Evolutionary conservation across 2,113 vertebrate genomes (phyloP).

Genomic region (Silurus asotus): DNA sequence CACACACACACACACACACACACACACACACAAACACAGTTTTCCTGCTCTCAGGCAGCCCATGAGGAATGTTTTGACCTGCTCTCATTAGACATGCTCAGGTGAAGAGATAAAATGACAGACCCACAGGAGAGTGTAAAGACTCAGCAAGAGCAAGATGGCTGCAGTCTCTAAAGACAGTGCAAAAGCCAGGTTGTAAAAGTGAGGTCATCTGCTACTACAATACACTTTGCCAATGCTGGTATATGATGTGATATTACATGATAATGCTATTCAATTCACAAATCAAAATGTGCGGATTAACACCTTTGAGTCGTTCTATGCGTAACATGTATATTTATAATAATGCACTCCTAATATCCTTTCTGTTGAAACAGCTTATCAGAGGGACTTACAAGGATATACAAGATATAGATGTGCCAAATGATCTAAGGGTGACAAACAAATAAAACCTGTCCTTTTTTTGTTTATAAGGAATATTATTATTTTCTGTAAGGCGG

Average conservation of each 20-base stretch:
- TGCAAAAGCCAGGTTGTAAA: not conserved
- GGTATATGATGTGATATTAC: conserved; percentile 5
- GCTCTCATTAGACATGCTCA: conserved; percentile 43
- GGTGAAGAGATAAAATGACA: conserved; percentile 19
- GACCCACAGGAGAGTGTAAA: conserved; percentile 13
- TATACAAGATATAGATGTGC: not conserved
- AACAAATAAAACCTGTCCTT: not conserved
- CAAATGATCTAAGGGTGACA: not conserved
- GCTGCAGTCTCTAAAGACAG: not conserved
- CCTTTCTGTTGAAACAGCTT: not conserved
- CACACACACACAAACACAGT: conserved; percentile 10
- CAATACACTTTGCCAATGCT: not conserved
- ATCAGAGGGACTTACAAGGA: not conserved
- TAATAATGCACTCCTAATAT: not conserved
- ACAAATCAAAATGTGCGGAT: not conserved
- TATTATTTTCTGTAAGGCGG: not conserved
- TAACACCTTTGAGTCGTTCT: not conserved
- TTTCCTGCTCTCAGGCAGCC: not conserved
- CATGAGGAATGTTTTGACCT: conserved; percentile 18
- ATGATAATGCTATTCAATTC: not conserved
- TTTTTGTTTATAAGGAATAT: not conserved
- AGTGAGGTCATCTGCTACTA: not conserved
- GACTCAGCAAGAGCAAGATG: conserved; percentile 21
- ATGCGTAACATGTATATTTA: not conserved
- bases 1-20: conserved; percentile 20